Conservation (phyloP, 1,140 invertebrate genomes). For the Apolygus lucorum region DNA sequence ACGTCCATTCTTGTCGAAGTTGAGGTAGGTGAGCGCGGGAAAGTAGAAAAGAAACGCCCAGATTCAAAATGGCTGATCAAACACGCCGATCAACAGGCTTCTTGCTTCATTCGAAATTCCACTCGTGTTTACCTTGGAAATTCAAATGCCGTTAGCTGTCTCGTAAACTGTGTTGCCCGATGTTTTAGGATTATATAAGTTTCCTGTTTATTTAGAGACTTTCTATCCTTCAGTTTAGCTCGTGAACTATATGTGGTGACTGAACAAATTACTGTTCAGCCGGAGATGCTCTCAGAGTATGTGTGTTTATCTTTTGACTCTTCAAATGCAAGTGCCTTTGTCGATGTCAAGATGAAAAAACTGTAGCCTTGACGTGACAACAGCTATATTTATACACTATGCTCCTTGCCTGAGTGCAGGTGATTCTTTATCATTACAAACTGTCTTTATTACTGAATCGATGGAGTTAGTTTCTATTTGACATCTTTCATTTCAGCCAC, state of each 20-base stretch:
- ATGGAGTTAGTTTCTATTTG: too few species aligned
- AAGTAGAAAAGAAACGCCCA: neutral
- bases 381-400: too few species aligned
- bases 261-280: neutral
- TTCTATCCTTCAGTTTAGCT: too few species aligned
- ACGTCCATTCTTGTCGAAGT: too few species aligned
- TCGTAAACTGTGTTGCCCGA: too few species aligned
- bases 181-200: too few species aligned
- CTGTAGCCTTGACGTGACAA: neutral
- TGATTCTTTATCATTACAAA: too few species aligned
- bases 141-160: neutral
- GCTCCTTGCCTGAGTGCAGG: neutral
- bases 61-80: neutral
- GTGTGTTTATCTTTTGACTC: neutral
- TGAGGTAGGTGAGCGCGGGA: neutral
- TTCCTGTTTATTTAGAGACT: too few species aligned
- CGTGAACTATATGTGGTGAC: neutral
- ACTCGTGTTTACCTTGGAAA: neutral
- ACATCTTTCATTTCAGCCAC: neutral
- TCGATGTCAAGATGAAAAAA: neutral
- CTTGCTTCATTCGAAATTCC: neutral
- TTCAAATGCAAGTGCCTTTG: too few species aligned
- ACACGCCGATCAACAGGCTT: neutral
- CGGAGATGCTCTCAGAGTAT: neutral
- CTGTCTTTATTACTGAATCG: too few species aligned